A percentile compares a stretch with the other conserved stretches of the same genome.
These are phyloP conservation scores for Drosophila mauritiana DNA, from an alignment of 1,140 invertebrate species.

Conservation along the genomic window DNA sequence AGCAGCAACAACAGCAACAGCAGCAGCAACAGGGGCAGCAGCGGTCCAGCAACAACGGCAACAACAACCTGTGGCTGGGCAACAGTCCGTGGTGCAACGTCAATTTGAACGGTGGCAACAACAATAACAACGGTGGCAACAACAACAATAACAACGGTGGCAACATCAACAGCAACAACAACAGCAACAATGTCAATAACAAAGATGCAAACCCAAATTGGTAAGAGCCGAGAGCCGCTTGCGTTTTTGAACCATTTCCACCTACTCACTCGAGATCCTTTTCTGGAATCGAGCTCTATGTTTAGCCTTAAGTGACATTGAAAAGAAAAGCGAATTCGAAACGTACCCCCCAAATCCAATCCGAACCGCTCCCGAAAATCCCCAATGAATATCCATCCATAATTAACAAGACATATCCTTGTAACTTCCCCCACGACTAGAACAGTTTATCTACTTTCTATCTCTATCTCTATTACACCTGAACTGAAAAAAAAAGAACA, in stretches of 20 bases:
- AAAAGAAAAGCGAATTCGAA: conserved; percentile 77
- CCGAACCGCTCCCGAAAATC: conserved; percentile 38
- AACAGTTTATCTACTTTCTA: conserved; percentile 73
- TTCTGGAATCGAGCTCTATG: conserved; percentile 45
- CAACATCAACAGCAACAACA: conserved; percentile 66
- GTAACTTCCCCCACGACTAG: conserved; percentile 68
- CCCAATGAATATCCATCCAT: conserved; percentile 33
- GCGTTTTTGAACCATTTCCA: conserved; percentile 33
- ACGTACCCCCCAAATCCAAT: conserved; percentile 49
- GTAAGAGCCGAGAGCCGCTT: conserved; percentile 67
- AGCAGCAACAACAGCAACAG: conserved; percentile 49
- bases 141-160: conserved; percentile 57
- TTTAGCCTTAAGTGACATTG: conserved; percentile 76
- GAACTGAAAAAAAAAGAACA: conserved; percentile 37
- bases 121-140: conserved; percentile 21
- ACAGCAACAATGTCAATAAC: conserved; percentile 66
- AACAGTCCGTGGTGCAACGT: conserved; percentile 76
- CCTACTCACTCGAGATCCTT: conserved; percentile 14
- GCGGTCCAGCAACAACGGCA: conserved; percentile 48
- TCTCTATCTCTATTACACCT: conserved; percentile 61
- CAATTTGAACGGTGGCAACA: conserved; percentile 52
- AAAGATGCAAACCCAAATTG: conserved; percentile 76
- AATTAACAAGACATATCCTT: conserved; percentile 61
- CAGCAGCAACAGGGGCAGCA: conserved; percentile 32
- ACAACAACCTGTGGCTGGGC: conserved; percentile 55